A percentile compares a stretch with the other conserved stretches of the same genome.
Conservation (phyloP, 1,140 invertebrate genomes). For the Nixonia krombeini region DNA sequence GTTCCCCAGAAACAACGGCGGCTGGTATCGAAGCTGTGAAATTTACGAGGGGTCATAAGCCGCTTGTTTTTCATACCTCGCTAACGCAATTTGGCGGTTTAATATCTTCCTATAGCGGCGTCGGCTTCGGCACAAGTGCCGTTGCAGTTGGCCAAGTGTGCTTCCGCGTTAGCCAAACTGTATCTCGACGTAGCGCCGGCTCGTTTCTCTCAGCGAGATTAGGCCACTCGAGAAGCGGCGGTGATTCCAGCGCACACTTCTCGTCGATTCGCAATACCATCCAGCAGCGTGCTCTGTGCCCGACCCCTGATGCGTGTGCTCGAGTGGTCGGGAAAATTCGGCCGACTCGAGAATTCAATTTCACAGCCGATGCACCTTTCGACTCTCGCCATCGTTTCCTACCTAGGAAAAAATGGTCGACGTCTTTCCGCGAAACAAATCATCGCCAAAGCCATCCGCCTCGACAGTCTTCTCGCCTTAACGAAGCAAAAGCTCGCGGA, state of each 20-base stretch:
- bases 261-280: constrained; percentile 45
- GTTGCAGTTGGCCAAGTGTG: constrained; percentile 29
- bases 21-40: constrained; percentile 39
- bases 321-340: constrained; percentile 23
- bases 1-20: constrained; percentile 27
- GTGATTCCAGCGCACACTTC: constrained; percentile 33
- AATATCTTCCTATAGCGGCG: constrained; percentile 47
- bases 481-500: constrained; percentile 39
- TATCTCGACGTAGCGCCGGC: constrained; percentile 18
- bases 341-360: constrained; percentile 45
- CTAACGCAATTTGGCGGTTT: constrained; percentile 43
- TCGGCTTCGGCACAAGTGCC: constrained; percentile 33
- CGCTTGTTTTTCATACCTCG: constrained; percentile 36
- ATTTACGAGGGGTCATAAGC: constrained; percentile 40
- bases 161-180: constrained; percentile 30
- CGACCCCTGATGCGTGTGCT: constrained; percentile 23
- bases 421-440: constrained; percentile 1
- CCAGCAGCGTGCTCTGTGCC: constrained; percentile 10
- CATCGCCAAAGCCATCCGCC: too few relatives aligned
- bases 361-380: constrained; percentile 35
- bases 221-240: constrained; percentile 27
- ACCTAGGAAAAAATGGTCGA: too few relatives aligned
- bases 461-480: constrained; percentile 29
- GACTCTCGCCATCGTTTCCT: constrained; percentile 12
- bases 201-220: constrained; percentile 35